Evolutionary conservation across 53 echinoderm and acorn worm species (phyloP).

Genomic region (Apostichopus leukothele): DNA sequence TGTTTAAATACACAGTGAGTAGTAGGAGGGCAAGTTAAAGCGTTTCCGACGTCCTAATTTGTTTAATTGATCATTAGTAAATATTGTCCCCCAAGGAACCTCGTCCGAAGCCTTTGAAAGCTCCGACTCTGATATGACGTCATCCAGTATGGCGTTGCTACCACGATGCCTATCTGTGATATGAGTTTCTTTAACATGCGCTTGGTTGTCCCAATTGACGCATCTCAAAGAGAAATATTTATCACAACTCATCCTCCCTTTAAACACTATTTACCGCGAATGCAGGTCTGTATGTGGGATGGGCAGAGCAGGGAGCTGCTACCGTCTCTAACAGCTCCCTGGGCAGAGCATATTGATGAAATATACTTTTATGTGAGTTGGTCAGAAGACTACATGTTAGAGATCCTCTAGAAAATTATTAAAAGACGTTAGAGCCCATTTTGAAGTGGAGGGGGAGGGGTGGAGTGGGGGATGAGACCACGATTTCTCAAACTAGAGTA

Average conservation of each 20-base stretch:
- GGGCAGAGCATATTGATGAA: too few species aligned
- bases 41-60: slow-evolving; percentile 29
- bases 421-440: too few species aligned
- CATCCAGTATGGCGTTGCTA: not conserved
- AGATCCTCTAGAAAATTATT: too few species aligned
- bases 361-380: too few species aligned
- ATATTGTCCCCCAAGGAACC: not conserved
- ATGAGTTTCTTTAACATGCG: not conserved
- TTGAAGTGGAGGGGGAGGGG: too few species aligned
- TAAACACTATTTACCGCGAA: not conserved
- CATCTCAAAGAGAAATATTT: too few species aligned
- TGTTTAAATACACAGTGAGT: not conserved
- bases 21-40: not conserved
- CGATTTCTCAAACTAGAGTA: not conserved
- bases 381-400: too few species aligned
- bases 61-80: slow-evolving; percentile 38
- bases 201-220: too few species aligned
- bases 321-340: too few species aligned
- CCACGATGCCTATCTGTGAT: not conserved
- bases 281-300: not conserved
- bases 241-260: too few species aligned
- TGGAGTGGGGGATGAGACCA: not conserved
- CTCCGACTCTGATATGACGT: not conserved
- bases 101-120: not conserved
- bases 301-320: too few species aligned